Evolutionary conservation across 2,888 invertebrate species (phyloP).

Genomic region (Microplitis manilae): DNA sequence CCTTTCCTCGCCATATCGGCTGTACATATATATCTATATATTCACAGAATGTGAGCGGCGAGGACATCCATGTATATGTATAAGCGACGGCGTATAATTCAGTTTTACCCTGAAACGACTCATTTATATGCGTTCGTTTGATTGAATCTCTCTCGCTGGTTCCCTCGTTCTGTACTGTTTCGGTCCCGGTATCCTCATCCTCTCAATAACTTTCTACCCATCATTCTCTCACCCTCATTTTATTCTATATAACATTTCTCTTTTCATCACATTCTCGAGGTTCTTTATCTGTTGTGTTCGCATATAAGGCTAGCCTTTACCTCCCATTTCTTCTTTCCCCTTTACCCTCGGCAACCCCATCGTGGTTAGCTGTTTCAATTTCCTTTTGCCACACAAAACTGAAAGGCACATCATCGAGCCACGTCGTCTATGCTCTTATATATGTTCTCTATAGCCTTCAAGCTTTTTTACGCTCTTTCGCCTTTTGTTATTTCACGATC

Average conservation of each 20-base stretch:
- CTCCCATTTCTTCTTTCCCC: conserved; percentile 27
- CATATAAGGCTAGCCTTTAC: conserved; percentile 5
- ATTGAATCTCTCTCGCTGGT: conserved; percentile 63
- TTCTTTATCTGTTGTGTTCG: conserved; percentile 22
- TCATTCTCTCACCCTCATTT: conserved; percentile 25
- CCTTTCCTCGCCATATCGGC: conserved; percentile 39
- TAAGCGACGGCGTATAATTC: conserved; percentile 62
- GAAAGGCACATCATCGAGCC: conserved; percentile 55
- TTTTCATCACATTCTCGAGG: conserved; percentile 29
- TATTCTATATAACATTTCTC: conserved; percentile 22
- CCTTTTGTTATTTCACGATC: conserved; percentile 40
- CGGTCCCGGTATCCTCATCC: conserved; percentile 32
- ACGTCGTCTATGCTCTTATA: conserved; percentile 41
- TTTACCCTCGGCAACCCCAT: conserved; percentile 56
- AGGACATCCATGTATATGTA: conserved; percentile 45
- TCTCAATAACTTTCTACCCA: conserved; percentile 39
- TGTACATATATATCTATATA: not conserved
- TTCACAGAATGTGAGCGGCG: conserved; percentile 38
- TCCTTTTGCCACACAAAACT: conserved; percentile 65
- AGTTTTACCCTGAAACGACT: conserved; percentile 69
- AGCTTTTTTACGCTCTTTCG: conserved; percentile 41
- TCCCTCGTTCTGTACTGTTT: conserved; percentile 41
- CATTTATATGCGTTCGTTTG: conserved; percentile 70
- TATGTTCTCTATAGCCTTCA: conserved; percentile 39
- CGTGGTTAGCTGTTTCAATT: conserved; percentile 69